phyloP scores from a whole-genome alignment of 1,140 invertebrate species.

The Argopecten irradians region DNA sequence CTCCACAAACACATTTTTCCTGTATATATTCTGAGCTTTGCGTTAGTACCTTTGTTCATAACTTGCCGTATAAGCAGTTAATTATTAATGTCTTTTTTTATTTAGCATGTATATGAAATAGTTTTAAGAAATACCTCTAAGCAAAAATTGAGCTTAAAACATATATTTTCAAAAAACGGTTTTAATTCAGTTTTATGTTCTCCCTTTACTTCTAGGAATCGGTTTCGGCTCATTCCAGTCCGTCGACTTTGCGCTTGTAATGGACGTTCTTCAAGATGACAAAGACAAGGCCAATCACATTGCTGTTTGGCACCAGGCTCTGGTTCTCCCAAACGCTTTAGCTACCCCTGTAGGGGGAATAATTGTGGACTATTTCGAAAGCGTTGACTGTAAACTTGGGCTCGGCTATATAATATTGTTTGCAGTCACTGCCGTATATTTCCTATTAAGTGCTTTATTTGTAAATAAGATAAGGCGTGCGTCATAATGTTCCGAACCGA shows the following conservation, averaged over 20 bases:
- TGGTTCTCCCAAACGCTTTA: conserved; percentile 73
- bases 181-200: not conserved
- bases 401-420: conserved; percentile 75
- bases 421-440: conserved; percentile 69
- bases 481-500: too few relatives aligned
- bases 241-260: conserved; percentile 75
- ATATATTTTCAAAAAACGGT: not conserved
- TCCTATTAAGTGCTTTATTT: conserved; percentile 72
- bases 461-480: conserved; percentile 68
- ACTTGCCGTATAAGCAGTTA: too few relatives aligned
- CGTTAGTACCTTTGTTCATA: too few relatives aligned
- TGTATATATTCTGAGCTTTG: too few relatives aligned
- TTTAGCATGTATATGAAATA: too few relatives aligned
- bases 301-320: conserved; percentile 75
- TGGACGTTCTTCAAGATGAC: conserved; percentile 74
- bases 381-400: conserved; percentile 71
- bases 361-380: conserved; percentile 73
- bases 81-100: too few relatives aligned
- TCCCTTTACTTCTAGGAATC: conserved; percentile 61
- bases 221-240: conserved; percentile 74
- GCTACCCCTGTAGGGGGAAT: conserved; percentile 74
- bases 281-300: conserved; percentile 74
- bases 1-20: too few relatives aligned
- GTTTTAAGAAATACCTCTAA: not conserved
- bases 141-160: not conserved